Base-by-base conservation (phyloP, 1,140 invertebrate species). In the Zaprionus kolodkinae region DNA sequence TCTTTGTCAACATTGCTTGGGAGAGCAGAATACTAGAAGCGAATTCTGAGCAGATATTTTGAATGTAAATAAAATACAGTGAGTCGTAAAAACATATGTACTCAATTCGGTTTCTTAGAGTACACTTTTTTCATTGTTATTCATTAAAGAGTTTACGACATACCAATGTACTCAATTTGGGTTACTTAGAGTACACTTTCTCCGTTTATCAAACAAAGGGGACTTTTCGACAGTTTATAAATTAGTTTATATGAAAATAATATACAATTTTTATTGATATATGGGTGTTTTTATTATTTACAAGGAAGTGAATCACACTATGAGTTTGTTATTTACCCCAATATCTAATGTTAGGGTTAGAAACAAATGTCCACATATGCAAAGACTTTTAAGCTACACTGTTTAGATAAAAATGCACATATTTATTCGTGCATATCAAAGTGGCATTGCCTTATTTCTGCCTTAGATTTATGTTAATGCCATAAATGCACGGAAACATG, bases 381-480 rank as follows among this genome's bases (percentile, higher is more conserved):
- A 7, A 43, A 15, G 7, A 45, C 40, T 45, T 45, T 45, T 45
- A 15, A 15, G 2, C 6, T 15, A n/a, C n/a, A 45, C n/a, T 45
- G 40, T 45, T 9, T 10, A 15, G 40, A 45, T 15, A 55, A 11
- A 63, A 15, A 33, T 63, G 17, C 45, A 61, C 21, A 6, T 61
- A 21, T 45, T 38, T 35, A 48, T 45, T 38, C 45, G 15, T 63
- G 38, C 33, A 62, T 63, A 70, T 13, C 45, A 69, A 21, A 65
- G 5, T 15, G 2, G 50, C 12, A 50, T 50, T 30, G 30, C 15
- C 15, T 13, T 48, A 45, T 50, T 56, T 48, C 7, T 3, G 54
- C 35, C 13, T 74, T 61, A 69, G 68, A 69, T 69, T 69, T 62
- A 74, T 74, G 66, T 62, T 50, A 71, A 75, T 70, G 30, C 1